Evolutionary conservation across 2,888 invertebrate genomes (phyloP).

Genomic region (Abrostola triplasia): DNA sequence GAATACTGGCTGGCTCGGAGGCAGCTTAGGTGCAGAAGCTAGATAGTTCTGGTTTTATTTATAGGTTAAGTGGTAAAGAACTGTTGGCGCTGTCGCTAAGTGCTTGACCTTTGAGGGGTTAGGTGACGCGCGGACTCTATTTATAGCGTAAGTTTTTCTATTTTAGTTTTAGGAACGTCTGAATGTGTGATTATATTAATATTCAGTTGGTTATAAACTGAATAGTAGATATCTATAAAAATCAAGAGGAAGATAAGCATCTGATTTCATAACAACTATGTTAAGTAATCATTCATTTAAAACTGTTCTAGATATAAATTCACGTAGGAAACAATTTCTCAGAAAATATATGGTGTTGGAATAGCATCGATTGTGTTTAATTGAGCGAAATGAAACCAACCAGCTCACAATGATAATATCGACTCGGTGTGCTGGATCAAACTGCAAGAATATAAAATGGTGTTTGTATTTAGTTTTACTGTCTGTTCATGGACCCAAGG

Average conservation of each 20-base stretch:
- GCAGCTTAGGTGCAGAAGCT: slow-evolving; percentile 10
- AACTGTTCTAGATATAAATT: no score
- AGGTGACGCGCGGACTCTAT: neutral
- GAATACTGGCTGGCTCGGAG: slow-evolving; percentile 21
- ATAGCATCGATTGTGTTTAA: neutral
- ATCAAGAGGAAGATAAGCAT: no score
- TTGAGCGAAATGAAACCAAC: neutral
- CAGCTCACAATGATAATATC: neutral
- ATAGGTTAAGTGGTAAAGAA: neutral
- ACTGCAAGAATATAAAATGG: slow-evolving; percentile 21
- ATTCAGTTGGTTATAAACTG: no score
- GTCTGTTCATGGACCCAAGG: slow-evolving; percentile 23
- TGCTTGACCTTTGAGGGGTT: neutral
- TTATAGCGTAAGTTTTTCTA: no score
- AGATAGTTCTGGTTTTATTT: slow-evolving; percentile 12
- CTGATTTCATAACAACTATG: no score
- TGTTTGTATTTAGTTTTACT: slow-evolving; percentile 33
- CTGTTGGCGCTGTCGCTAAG: neutral
- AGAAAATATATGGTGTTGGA: neutral
- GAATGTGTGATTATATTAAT: no score
- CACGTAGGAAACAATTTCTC: no score
- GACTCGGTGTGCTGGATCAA: slow-evolving; percentile 3
- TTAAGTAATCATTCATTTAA: no score
- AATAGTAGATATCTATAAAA: no score
- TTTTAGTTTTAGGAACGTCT: no score